A percentile compares a stretch with the other conserved stretches of the same genome.
phyloP scores from a whole-genome alignment of 2,888 invertebrate genomes.

The Euplexia lucipara region DNA sequence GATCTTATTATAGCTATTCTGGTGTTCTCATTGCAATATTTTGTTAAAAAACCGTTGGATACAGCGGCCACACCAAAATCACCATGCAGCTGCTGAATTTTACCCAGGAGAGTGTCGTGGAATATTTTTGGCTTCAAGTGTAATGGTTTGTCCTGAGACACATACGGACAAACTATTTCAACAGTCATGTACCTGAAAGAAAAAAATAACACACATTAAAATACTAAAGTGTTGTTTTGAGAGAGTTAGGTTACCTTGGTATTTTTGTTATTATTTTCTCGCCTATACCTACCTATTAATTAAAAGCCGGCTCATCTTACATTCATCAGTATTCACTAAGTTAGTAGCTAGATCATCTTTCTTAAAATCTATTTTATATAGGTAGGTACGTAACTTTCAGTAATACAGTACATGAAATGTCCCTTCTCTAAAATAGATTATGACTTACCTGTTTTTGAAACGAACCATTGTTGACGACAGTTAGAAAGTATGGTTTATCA shows the following conservation, averaged over 20 bases:
- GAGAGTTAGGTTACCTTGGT: conserved; percentile 14
- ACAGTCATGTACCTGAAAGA: conserved; percentile 93
- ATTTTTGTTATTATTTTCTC: neutral
- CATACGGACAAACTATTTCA: conserved; percentile 90
- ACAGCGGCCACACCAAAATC: conserved; percentile 94
- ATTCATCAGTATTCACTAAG: neutral
- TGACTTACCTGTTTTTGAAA: conserved; percentile 90
- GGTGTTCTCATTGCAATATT: conserved; percentile 95
- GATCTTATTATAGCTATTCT: conserved; percentile 94
- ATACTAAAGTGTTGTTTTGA: neutral
- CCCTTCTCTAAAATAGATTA: neutral
- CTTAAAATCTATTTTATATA: neutral
- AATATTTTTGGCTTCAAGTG: conserved; percentile 89
- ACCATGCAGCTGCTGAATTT: conserved; percentile 93
- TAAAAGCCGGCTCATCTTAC: too few relatives aligned
- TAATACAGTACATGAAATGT: neutral
- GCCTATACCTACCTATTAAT: neutral
- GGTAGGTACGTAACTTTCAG: too few relatives aligned
- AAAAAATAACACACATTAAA: conserved; percentile 14
- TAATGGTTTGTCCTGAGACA: conserved; percentile 87
- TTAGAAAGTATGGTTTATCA: too few relatives aligned
- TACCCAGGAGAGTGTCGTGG: conserved; percentile 90
- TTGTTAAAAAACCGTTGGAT: conserved; percentile 93
- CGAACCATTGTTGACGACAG: conserved; percentile 93
- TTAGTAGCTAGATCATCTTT: neutral